phyloP scores from a whole-genome alignment of 2,888 invertebrate genomes.

The Emmelina monodactyla region DNA sequence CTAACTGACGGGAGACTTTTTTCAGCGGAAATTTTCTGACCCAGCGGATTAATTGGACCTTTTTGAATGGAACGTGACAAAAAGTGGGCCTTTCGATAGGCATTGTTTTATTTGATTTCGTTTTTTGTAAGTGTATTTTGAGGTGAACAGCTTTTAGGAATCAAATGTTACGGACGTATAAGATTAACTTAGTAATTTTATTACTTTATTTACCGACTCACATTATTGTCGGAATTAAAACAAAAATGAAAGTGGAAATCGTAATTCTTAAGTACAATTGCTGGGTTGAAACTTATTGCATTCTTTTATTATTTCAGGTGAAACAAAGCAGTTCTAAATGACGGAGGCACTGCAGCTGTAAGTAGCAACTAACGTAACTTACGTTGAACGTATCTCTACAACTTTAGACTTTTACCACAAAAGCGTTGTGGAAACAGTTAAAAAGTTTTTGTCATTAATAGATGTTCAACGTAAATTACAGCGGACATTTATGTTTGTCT shows the following conservation, averaged over 20 bases:
- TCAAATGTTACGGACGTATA: too few relatives aligned
- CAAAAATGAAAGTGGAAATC: too few relatives aligned
- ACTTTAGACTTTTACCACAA: slow-evolving; percentile 3
- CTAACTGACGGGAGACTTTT: slow-evolving; percentile 7
- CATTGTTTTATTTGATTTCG: too few relatives aligned
- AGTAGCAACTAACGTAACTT: slow-evolving; percentile 2
- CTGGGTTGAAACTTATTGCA: too few relatives aligned
- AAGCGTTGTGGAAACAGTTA: slow-evolving; percentile 13
- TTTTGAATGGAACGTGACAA: slow-evolving; percentile 1
- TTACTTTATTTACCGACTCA: too few relatives aligned
- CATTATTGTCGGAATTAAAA: too few relatives aligned
- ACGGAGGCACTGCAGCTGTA: slow-evolving; percentile 13
- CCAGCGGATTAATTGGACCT: slow-evolving; percentile 1
- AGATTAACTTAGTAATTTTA: too few relatives aligned
- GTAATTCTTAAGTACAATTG: too few relatives aligned
- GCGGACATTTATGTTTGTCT: slow-evolving; percentile 14
- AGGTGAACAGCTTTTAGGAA: too few relatives aligned
- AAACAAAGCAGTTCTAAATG: slow-evolving; percentile 10
- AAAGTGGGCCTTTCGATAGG: not conserved
- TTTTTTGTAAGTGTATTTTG: too few relatives aligned
- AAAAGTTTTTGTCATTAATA: slow-evolving; percentile 20
- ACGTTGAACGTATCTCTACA: not conserved
- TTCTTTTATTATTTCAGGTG: slow-evolving; percentile 7
- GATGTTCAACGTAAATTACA: slow-evolving; percentile 16
- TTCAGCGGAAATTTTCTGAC: slow-evolving; percentile 11